Base-by-base conservation (phyloP, 2,113 vertebrate genomes). In the Tenrec ecaudatus region DNA sequence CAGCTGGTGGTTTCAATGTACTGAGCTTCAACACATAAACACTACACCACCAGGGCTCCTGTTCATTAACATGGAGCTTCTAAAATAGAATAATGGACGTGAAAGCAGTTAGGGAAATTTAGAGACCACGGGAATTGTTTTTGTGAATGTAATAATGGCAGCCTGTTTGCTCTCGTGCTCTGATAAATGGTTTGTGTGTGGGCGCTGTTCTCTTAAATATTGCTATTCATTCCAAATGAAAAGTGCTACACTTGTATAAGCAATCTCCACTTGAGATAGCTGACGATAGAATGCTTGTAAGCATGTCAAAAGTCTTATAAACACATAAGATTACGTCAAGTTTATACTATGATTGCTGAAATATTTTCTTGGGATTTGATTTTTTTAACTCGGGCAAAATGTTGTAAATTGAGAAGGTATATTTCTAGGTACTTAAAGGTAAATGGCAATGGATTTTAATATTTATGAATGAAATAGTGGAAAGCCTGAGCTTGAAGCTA, bases 401-500 rank as follows among this genome's bases (percentile, higher is more conserved):
- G 12, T 75, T 82, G 6, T 83, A 40, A 83, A 71, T 47, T 91
- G 77, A 80, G n/a, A 86, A 91, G 25, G n/a, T 91, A n/a, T 57
- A 71, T 10, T 89, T 80, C 31, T 93, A 77, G 85, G 40, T 16
- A 66, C 23, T 66, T 80, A 58, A 79, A 58, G 20, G 8, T 29
- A 73, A 81, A 15, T 36, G 69, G 3, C 36, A 93, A 88, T 82
- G 17, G 2, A 31, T 81, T 87, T 95, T 94, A 33, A n/a, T 31
- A 57, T 73, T 90, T 53, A 22, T 40, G 36, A 62, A 86, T 64
- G 33, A 88, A 88, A 82, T 64, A 15, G 6, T 81, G 47, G 4
- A 33, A 85, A 88, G 64, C 85, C 9, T 40, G 8, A 85, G 36
- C 57, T 62, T 40, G 12, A 93, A 81, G 38, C 78, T 40, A 76